A percentile compares a stretch with the other conserved stretches of the same genome.
These are phyloP conservation scores for Lophotis ruficrista DNA, from an alignment of 2,113 vertebrate genomes.

Conservation along the genomic window DNA sequence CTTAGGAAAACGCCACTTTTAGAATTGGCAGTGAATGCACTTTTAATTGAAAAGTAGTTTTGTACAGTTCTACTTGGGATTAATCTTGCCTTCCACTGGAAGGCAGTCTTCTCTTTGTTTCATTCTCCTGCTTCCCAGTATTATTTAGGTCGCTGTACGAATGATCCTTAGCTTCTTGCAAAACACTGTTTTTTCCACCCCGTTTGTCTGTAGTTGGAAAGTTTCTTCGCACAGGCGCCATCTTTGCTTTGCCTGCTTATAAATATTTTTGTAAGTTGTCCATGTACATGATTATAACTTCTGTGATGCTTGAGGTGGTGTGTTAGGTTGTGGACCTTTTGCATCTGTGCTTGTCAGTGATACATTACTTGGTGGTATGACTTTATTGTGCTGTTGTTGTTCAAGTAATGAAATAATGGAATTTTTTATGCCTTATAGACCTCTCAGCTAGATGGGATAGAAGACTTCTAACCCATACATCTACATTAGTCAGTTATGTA, in stretches of 20 bases:
- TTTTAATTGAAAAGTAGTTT: neutral
- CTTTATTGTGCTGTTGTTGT: neutral
- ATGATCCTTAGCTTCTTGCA: neutral
- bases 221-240: neutral
- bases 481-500: neutral
- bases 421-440: neutral
- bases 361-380: accelerated
- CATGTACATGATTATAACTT: neutral
- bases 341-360: neutral
- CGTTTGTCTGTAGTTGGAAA: neutral
- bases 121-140: neutral
- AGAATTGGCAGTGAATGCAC: neutral
- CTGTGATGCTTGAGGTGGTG: neutral
- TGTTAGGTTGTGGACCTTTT: neutral
- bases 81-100: neutral
- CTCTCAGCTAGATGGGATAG: neutral
- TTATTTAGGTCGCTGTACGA: neutral
- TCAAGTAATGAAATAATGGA: neutral
- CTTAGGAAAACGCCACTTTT: conserved; percentile 1
- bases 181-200: neutral
- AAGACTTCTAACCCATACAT: neutral
- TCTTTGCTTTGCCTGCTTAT: neutral
- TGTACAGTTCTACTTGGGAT: neutral
- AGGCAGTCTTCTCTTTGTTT: conserved; percentile 49
- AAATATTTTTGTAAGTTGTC: neutral